Evolutionary conservation across 2,888 invertebrate species (phyloP), one percentile per base, ranked within the genome.

Genomic region (Nomada flava): DNA sequence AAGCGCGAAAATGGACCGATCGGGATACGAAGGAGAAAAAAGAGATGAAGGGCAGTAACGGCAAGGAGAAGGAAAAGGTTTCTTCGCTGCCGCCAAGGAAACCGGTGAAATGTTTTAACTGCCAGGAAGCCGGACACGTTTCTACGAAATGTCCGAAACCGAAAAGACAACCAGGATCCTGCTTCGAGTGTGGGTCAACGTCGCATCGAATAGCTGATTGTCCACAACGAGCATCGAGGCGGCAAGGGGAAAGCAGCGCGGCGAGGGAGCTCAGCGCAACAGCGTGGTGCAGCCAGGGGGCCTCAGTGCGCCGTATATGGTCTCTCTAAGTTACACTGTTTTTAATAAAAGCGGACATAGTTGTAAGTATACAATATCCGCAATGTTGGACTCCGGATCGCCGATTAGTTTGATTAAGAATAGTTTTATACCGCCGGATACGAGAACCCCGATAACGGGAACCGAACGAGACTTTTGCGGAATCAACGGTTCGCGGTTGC

Each of bases 351-450:
- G 20, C 15, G 59, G 59, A 18, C 10, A 26, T n/a, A 15, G n/a
- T 10, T 47, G 29, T 50, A 36, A 36, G 13, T 57, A 59, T 1
- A 2, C 11, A 2, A 2, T 72, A 7, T 11, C 4, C 15, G 63
- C 52, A 9, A 42, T 72, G 18, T 1, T 72, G 11, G 75, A 68
- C 15, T 47, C 68, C 2, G 69, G 68, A 13, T 67, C 50, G 10
- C 68, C 75, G 15, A 62, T 76, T n/a, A 76, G 75, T 20, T 42
- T 76, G 0, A 69, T 76, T 13, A 69, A 62, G 44, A 15, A 42
- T 13, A 63, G 42, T 5, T 53, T 52, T 23, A 42, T 63, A 15
- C 63, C 75, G 5, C 0, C 2, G 1, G 23, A 42, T 4, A 15
- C 5, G 9, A 53, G 36, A 7, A n/a, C 2, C 5, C 42, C 44